Base-by-base conservation (phyloP, 2,888 invertebrate species). In the Plagiodera versicolora region DNA sequence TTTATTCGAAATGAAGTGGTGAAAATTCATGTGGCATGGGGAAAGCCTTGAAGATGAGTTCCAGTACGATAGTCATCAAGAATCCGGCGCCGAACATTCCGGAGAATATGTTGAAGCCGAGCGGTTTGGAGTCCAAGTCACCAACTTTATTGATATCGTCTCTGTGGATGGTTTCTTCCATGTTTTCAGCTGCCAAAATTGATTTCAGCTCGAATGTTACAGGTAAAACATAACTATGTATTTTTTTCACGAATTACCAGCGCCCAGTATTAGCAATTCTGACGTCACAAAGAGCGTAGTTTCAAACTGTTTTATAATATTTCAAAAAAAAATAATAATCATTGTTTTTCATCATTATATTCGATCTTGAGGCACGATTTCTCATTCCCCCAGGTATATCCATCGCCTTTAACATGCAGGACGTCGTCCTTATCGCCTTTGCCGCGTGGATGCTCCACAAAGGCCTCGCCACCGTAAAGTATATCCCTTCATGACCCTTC, bases 91-190 rank as follows among this genome's bases (percentile, higher is more conserved):
- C 65, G n/a, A 58, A 58, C 44, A 50, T 56, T 16, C 61, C 24
- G n/a, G 60, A 64, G 6, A 18, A 49, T 17, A 10, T 59, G 14
- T 35, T 64, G 39, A 60, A 60, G 17, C 19, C 60, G 9, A 66
- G 67, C 57, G 4, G 14, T 17, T 48, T 32, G 14, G 67, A 69
- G 47, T 60, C 58, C 11, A 65, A 69, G 57, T 67, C 68, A 0
- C 60, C 70, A 10, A 46, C 64, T 19, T 20, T 72, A 20, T 50
- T 70, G 11, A 30, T 69, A 1, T 19, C 63, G 6, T 74, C 75
- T 14, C 61, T 77, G 55, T 75, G 77, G 76, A 61, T 73, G n/a
- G 64, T 76, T 20, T 71, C 73, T 9, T 73, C 76, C 20, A 69
- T 77, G 30, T 71, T 73, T 63, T 71, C 74, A 6, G 72, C 75